Conservation (phyloP, 2,888 invertebrate genomes). For the Trachelus troglodyta region DNA sequence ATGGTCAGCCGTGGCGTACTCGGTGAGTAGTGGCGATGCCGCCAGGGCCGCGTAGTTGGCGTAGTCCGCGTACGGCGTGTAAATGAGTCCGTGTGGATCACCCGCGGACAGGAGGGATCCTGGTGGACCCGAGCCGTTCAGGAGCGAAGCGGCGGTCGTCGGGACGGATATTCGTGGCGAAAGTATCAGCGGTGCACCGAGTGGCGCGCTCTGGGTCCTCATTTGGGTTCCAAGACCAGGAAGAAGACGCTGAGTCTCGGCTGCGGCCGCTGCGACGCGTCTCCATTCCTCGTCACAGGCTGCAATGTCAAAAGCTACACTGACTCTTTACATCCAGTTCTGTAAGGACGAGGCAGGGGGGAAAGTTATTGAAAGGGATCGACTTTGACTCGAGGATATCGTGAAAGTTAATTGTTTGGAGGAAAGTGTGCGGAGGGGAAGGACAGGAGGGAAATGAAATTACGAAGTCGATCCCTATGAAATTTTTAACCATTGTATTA, state of each 20-base stretch:
- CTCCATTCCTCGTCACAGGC: slow-evolving; percentile 89
- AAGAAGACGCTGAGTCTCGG: slow-evolving; percentile 82
- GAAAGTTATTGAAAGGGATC: not conserved
- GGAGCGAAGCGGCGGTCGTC: slow-evolving; percentile 77
- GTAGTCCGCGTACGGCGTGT: slow-evolving; percentile 89
- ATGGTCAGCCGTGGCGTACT: slow-evolving; percentile 89
- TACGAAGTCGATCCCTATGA: not conserved
- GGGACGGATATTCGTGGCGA: slow-evolving; percentile 90
- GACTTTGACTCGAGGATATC: not conserved
- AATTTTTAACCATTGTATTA: slow-evolving; percentile 54
- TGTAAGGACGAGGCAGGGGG: not conserved
- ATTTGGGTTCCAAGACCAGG: slow-evolving; percentile 76
- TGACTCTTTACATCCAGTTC: slow-evolving; percentile 62
- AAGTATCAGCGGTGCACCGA: slow-evolving; percentile 93
- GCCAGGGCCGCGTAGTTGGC: slow-evolving; percentile 89
- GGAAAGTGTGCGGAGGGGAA: not conserved
- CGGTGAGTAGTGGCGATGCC: slow-evolving; percentile 83
- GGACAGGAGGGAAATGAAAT: not conserved
- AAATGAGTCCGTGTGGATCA: slow-evolving; percentile 87
- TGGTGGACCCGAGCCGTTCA: slow-evolving; percentile 73
- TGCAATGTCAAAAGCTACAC: slow-evolving; percentile 68
- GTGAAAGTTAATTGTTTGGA: not conserved
- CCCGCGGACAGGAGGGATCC: slow-evolving; percentile 75
- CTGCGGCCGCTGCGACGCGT: slow-evolving; percentile 83
- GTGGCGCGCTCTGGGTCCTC: slow-evolving; percentile 77